Evolutionary conservation across 1,140 invertebrate species (phyloP), one percentile per base, ranked within the genome.

Genomic region (Liolophura sinensis): DNA sequence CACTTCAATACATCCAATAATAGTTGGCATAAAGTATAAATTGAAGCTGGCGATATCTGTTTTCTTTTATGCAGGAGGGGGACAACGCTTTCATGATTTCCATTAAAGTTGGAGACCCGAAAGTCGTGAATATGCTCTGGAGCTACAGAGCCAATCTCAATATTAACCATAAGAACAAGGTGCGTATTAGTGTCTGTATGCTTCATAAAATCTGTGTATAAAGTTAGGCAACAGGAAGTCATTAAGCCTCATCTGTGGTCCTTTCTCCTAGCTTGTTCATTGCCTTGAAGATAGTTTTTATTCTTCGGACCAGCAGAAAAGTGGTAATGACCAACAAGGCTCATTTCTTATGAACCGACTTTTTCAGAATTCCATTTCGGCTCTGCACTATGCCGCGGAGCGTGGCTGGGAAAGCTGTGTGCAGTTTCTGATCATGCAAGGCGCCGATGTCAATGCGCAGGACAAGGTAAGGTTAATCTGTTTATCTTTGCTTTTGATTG

Each of bases 21-120:
- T 9, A 40, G 3, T 40, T 40, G 31, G 31, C 31, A 40, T 9
- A 40, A 40, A 40, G 31, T 40, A 5, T 40, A 5, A 40, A 11
- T 24, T n/a, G 15, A 46, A n/a, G 20, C 27, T n/a, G n/a, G 27
- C 9, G 59, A 27, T 15, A 16, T 18, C 16, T 47, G 15, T 18
- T 64, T 6, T 69, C 48, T 46, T 55, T 12, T 25, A 48, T 64
- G 5, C 57, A 77, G 75, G 73, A 75, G 14, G 72, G 68, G 4
- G 69, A 73, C 47, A 77, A 75, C 61, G 58, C 69, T 5, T 67
- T 77, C 25, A 72, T 75, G 69, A 27, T 77, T 11, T 71, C 73
- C 5, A 60, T 73, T 50, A 61, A 40, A 24, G 70, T 70, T 12
- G 75, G 75, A 4, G 73, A 74, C 48, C 68, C 70, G 16, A 65